Evolutionary conservation across 2,113 vertebrate species (phyloP).

Genomic region (Pedetes capensis): DNA sequence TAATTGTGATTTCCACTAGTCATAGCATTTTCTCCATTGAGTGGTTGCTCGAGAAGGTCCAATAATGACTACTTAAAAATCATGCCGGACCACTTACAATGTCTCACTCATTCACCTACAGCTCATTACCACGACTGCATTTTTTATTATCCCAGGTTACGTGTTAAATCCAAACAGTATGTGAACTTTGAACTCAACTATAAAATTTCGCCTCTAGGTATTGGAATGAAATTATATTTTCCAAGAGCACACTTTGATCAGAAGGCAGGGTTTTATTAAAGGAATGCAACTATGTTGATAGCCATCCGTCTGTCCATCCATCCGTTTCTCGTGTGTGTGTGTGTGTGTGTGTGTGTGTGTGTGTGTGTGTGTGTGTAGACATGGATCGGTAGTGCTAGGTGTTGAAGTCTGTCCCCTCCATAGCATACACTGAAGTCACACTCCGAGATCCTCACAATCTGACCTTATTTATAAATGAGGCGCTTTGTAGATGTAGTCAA

Average conservation of each 20-base stretch:
- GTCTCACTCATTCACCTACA: constrained; percentile 24
- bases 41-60: constrained; percentile 6
- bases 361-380: no score
- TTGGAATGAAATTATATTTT: constrained; percentile 55
- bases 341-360: no score
- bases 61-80: constrained; percentile 2
- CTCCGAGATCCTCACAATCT: background rate
- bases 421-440: background rate
- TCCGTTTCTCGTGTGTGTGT: background rate
- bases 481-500: background rate
- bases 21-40: background rate
- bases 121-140: background rate
- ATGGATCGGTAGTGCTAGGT: background rate
- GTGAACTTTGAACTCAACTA: constrained; percentile 40
- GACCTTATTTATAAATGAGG: background rate
- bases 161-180: constrained; percentile 39
- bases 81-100: constrained; percentile 15
- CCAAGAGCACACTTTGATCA: constrained; percentile 42
- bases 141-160: constrained; percentile 29
- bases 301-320: no score
- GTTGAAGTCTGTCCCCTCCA: background rate
- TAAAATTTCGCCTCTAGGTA: constrained; percentile 32
- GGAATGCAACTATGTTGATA: background rate
- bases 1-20: background rate
- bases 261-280: constrained; percentile 56